Percentiles rank a stretch among this genome's conserved stretches.
Conservation (phyloP, 2,888 invertebrate species). For the Dioctria rufipes region DNA sequence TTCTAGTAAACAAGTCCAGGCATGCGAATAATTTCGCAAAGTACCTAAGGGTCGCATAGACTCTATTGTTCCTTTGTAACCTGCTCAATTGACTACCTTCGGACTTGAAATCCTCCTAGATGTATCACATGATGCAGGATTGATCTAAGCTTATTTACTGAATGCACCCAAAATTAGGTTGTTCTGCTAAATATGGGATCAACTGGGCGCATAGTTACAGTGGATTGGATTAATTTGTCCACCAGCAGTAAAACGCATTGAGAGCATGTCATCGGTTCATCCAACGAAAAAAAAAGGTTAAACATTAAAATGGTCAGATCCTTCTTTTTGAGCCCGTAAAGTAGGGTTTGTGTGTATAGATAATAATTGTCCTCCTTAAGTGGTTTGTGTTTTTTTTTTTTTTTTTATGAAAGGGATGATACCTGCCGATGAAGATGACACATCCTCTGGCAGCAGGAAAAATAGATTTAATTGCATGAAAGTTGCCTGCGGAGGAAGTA, state of each 20-base stretch:
- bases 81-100: conserved; percentile 24
- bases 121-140: neutral
- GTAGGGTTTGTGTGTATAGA: neutral
- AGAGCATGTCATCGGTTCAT: conserved; percentile 13
- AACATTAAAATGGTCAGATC: conserved; percentile 8
- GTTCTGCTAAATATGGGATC: conserved; percentile 20
- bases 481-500: conserved; percentile 18
- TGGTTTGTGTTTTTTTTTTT: neutral
- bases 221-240: conserved; percentile 44
- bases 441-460: conserved; percentile 28
- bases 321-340: conserved; percentile 17
- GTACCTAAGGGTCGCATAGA: neutral
- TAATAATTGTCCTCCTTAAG: conserved; percentile 41
- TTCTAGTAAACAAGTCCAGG: conserved; percentile 27
- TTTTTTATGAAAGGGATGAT: conserved; percentile 46
- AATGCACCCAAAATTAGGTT: neutral
- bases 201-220: conserved; percentile 5
- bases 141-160: conserved; percentile 12
- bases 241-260: conserved; percentile 4
- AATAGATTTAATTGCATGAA: conserved; percentile 46
- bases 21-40: conserved; percentile 27
- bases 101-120: neutral
- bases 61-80: conserved; percentile 4
- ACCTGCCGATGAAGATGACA: conserved; percentile 32
- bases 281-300: conserved; percentile 10